Percentiles rank a stretch among this genome's conserved stretches.
Conservation (phyloP, 2,797 vertebrate genomes). For the Gallirallus australis region DNA sequence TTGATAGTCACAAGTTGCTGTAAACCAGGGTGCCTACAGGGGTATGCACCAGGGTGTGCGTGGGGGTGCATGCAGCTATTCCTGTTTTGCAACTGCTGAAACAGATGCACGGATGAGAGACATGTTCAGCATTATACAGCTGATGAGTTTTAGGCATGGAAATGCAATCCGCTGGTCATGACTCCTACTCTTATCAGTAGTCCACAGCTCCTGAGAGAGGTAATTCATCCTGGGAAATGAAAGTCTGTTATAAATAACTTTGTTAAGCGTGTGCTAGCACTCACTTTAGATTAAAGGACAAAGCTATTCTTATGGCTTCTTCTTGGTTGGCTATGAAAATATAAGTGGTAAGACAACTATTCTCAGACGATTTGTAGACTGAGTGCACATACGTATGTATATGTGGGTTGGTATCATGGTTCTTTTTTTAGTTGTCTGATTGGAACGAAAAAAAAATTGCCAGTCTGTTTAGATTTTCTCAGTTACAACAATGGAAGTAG, state of each 20-base stretch:
- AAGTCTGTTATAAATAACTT: background rate
- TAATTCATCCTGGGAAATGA: background rate
- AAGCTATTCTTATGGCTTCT: background rate
- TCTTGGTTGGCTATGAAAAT: background rate
- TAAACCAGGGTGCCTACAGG: background rate
- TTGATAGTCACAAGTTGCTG: background rate
- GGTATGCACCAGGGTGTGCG: accelerated
- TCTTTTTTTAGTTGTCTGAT: background rate
- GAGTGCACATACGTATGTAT: too few relatives aligned
- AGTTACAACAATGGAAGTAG: background rate
- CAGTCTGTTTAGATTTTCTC: background rate
- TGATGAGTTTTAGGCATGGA: background rate
- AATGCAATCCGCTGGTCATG: background rate
- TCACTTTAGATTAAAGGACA: background rate
- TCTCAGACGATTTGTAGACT: background rate
- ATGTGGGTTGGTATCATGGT: background rate
- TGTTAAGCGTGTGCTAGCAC: background rate
- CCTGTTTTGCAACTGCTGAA: background rate
- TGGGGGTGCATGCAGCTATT: background rate
- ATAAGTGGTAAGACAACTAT: background rate
- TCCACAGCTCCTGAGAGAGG: background rate
- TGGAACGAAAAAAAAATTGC: background rate
- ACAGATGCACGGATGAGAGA: background rate
- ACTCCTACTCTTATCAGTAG: background rate
- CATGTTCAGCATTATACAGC: background rate